A percentile compares a stretch with the other conserved stretches of the same genome.
Evolutionary conservation across 2,113 vertebrate genomes (phyloP).

Genomic region (Formicarius rufipectus): DNA sequence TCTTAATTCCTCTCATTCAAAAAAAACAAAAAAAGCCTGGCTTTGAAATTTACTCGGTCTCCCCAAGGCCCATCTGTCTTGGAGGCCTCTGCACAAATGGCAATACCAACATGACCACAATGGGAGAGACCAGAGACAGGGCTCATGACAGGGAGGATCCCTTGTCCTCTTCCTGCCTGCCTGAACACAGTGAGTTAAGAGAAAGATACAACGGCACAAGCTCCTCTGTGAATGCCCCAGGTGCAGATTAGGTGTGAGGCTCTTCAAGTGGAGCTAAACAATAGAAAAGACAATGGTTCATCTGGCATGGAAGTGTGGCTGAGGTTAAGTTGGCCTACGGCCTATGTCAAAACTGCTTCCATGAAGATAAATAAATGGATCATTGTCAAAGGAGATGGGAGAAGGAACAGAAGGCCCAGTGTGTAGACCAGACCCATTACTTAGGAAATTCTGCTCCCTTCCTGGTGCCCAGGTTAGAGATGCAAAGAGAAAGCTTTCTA

Average conservation of each 20-base stretch:
- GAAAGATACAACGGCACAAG: too few species aligned
- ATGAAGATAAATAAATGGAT: too few species aligned
- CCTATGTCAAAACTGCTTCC: not conserved
- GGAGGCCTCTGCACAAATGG: not conserved
- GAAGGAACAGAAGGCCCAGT: not conserved
- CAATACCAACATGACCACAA: not conserved
- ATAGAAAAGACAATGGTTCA: not conserved
- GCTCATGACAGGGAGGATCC: not conserved
- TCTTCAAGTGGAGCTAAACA: accelerated
- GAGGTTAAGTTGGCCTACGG: not conserved
- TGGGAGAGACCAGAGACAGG: not conserved
- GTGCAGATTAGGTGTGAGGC: not conserved
- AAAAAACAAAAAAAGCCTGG: not conserved
- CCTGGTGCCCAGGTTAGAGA: not conserved
- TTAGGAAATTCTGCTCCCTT: not conserved
- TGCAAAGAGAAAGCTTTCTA: not conserved
- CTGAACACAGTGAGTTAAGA: too few species aligned
- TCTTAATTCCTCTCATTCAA: not conserved
- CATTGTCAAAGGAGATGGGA: not conserved
- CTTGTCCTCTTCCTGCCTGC: not conserved
- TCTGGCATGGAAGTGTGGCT: not conserved
- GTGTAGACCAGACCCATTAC: not conserved
- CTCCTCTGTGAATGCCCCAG: not conserved
- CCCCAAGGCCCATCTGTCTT: not conserved
- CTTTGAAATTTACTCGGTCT: not conserved